A percentile compares a stretch with the other conserved stretches of the same genome.
phyloP scores from a whole-genome alignment of 2,888 invertebrate genomes.

The Lasioglossum morio region DNA sequence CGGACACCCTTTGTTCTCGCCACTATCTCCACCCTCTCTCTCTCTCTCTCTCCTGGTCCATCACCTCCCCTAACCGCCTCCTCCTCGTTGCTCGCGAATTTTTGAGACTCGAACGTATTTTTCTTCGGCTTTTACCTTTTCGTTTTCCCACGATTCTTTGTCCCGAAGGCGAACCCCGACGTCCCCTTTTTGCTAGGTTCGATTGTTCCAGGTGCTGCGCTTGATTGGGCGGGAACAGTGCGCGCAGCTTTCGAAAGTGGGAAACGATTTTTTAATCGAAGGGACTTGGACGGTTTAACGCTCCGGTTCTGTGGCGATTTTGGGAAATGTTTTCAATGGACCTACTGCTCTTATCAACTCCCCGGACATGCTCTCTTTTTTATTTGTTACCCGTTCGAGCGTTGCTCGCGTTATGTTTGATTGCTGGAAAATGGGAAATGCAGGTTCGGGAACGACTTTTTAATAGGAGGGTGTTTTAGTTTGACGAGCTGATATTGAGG shows the following conservation, averaged over 20 bases:
- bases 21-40: constrained; percentile 3
- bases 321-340: not conserved
- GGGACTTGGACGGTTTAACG: not conserved
- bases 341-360: not conserved
- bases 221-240: not conserved
- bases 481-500: no score
- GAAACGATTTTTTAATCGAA: not conserved
- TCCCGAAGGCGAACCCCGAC: not conserved
- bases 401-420: not conserved
- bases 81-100: constrained; percentile 28
- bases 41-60: constrained; percentile 37
- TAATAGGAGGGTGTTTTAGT: no score
- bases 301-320: not conserved
- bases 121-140: not conserved
- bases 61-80: constrained; percentile 44
- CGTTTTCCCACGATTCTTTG: not conserved
- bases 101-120: constrained; percentile 25
- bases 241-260: not conserved
- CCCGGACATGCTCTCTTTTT: no score
- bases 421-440: not conserved
- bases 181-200: not conserved
- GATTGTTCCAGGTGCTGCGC: not conserved
- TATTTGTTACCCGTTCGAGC: not conserved
- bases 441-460: no score
- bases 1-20: constrained; percentile 55